A percentile compares a stretch with the other conserved stretches of the same genome.
Evolutionary conservation across 2,888 invertebrate genomes (phyloP).

Genomic region (Caenorhabditis sulstoni): DNA sequence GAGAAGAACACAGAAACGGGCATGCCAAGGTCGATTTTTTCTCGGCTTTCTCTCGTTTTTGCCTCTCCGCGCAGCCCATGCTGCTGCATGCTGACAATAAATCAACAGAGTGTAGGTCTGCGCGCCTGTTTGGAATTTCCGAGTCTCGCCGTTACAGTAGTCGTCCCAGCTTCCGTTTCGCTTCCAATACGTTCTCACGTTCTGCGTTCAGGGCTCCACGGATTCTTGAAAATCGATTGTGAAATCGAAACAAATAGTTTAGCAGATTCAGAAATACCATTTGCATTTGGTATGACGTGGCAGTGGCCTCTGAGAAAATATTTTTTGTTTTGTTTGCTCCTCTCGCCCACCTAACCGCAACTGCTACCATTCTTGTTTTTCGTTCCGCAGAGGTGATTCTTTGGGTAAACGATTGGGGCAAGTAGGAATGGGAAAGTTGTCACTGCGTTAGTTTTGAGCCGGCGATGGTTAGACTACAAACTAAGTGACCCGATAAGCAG

Average conservation of each 20-base stretch:
- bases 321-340: background rate
- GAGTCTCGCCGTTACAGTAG: too few species aligned
- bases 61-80: background rate
- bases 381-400: background rate
- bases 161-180: too few species aligned
- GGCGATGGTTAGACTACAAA: constrained; percentile 9
- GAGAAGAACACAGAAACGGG: constrained; percentile 1
- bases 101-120: constrained; percentile 14
- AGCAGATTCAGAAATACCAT: too few species aligned
- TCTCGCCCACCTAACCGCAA: background rate
- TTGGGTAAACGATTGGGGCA: constrained; percentile 8
- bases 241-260: too few species aligned
- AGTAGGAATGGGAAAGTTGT: too few species aligned
- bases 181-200: too few species aligned
- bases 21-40: constrained; percentile 9
- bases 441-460: too few species aligned
- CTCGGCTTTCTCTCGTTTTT: constrained; percentile 2
- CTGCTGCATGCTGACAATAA: constrained; percentile 7
- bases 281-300: background rate
- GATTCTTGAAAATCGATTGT: too few species aligned
- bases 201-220: too few species aligned
- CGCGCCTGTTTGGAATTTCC: background rate
- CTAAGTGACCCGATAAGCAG: background rate
- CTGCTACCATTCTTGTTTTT: constrained; percentile 5
- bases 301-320: background rate